Evolutionary conservation across 2,113 vertebrate genomes (phyloP).

Genomic region (Pitta sordida): DNA sequence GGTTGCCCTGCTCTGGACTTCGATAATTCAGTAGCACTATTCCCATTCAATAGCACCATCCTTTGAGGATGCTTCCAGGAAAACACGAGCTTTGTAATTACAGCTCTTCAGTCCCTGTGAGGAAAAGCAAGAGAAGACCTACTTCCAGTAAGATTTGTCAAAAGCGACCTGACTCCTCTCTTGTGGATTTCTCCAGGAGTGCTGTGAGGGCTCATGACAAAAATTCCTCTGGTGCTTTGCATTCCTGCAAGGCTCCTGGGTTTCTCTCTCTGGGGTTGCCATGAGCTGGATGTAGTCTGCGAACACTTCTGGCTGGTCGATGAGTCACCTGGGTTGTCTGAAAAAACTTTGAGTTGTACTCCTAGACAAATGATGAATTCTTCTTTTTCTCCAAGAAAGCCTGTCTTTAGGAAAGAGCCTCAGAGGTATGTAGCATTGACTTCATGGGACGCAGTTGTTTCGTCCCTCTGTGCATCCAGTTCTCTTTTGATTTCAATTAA

Average conservation of each 20-base stretch:
- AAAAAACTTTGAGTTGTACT: neutral
- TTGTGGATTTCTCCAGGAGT: neutral
- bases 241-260: neutral
- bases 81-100: neutral
- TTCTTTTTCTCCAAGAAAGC: neutral
- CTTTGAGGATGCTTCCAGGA: neutral
- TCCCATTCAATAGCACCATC: neutral
- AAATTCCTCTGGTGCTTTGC: neutral
- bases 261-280: neutral
- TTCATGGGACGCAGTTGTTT: neutral
- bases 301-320: neutral
- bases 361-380: neutral
- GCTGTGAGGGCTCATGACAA: neutral
- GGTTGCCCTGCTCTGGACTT: fast-evolving
- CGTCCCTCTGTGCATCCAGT: neutral
- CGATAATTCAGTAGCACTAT: neutral
- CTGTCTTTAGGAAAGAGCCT: neutral
- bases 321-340: neutral
- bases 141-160: neutral
- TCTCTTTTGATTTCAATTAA: neutral
- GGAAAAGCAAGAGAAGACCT: neutral
- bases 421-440: neutral
- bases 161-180: neutral
- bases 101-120: neutral
- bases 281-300: neutral